Conservation (phyloP, 1,140 invertebrate genomes). For the Thrips palmi region DNA sequence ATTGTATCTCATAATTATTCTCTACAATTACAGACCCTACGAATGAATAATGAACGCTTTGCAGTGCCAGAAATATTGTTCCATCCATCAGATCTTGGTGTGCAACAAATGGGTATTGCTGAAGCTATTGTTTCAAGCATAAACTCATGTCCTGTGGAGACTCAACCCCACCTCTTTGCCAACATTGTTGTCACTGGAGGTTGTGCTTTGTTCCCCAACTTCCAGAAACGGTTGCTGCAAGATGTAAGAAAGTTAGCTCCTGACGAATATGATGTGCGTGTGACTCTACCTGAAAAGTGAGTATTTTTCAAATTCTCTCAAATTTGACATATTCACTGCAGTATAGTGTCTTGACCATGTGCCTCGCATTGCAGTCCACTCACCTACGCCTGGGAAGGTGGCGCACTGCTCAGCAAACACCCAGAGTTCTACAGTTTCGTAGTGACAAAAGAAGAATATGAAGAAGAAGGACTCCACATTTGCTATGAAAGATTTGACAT, state of each 20-base stretch:
- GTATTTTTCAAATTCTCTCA: conserved; percentile 14
- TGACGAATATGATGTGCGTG: conserved; percentile 51
- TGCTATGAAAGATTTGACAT: conserved; percentile 52
- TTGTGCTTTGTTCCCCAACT: conserved; percentile 63
- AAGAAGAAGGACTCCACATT: conserved; percentile 57
- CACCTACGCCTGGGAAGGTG: conserved; percentile 77
- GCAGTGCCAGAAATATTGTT: conserved; percentile 89
- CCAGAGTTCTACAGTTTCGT: conserved; percentile 50
- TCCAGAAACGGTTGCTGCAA: conserved; percentile 57
- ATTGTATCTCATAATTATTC: background rate
- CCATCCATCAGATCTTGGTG: conserved; percentile 85
- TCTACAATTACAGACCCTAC: conserved; percentile 40
- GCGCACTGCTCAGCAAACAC: conserved; percentile 51
- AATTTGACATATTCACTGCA: background rate
- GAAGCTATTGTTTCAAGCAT: conserved; percentile 72
- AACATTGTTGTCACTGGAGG: conserved; percentile 93
- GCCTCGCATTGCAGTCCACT: conserved; percentile 38
- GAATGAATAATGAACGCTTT: conserved; percentile 85
- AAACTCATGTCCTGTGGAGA: conserved; percentile 49
- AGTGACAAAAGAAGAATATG: conserved; percentile 71
- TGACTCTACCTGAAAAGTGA: conserved; percentile 49
- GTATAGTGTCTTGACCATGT: background rate
- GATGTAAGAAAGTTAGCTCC: conserved; percentile 65
- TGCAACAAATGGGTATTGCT: conserved; percentile 83
- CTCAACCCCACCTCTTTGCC: conserved; percentile 59